Percentiles rank a stretch among this genome's conserved stretches.
Conservation (phyloP, 2,113 vertebrate genomes). For the Ancistrus triradiatus region DNA sequence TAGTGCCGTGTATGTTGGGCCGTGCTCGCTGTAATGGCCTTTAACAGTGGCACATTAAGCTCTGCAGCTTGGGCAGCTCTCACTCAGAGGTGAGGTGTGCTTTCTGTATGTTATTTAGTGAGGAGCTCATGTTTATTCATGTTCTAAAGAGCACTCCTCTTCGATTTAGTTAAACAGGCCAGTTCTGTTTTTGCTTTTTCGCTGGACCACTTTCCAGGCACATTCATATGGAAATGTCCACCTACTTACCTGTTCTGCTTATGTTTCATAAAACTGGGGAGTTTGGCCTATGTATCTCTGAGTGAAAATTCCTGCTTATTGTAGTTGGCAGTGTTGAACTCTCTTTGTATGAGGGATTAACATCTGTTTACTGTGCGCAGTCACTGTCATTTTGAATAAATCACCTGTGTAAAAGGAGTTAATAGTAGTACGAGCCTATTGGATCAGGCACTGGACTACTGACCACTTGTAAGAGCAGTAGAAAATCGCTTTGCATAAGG, state of each 20-base stretch:
- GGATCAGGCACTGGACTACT: too few species aligned
- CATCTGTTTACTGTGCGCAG: too few species aligned
- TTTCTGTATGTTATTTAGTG: conserved; percentile 26
- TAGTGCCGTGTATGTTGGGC: conserved; percentile 4
- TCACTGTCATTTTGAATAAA: too few species aligned
- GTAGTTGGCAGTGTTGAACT: conserved; percentile 11
- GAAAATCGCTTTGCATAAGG: too few species aligned
- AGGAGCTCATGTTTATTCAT: conserved; percentile 52
- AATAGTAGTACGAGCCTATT: too few species aligned
- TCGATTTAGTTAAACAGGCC: conserved; percentile 47
- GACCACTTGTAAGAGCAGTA: too few species aligned
- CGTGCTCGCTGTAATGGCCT: conserved; percentile 14
- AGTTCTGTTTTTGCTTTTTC: conserved; percentile 33
- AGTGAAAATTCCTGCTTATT: conserved; percentile 23
- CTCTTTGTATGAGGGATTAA: too few species aligned
- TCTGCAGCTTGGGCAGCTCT: conserved; percentile 24
- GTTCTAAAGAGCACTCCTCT: conserved; percentile 47
- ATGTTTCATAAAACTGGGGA: conserved; percentile 20
- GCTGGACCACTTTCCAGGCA: conserved; percentile 38
- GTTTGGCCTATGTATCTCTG: conserved; percentile 9
- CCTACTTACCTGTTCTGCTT: conserved; percentile 44
- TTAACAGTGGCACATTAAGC: conserved; percentile 25
- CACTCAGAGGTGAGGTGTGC: conserved; percentile 29
- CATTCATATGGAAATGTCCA: conserved; percentile 48
- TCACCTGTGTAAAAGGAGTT: too few species aligned